Evolutionary conservation across 2,113 vertebrate genomes (phyloP).

Genomic region (Muntiacus muntjak): DNA sequence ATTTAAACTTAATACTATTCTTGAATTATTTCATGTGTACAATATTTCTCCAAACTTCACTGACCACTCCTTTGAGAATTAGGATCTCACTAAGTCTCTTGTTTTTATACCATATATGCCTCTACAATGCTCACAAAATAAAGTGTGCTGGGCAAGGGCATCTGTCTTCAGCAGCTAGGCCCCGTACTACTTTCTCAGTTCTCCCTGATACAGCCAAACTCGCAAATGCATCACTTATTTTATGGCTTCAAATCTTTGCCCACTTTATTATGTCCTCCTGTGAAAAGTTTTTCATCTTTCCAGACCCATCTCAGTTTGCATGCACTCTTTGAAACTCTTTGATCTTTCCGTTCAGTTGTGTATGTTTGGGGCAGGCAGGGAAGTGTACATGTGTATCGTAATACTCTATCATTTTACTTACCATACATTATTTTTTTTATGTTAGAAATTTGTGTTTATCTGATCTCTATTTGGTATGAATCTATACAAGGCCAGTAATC

Average conservation of each 20-base stretch:
- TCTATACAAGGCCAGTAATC: not conserved
- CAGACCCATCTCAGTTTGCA: not conserved
- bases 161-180: not conserved
- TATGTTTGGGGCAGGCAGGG: accelerated
- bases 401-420: not conserved
- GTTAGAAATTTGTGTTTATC: not conserved
- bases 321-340: not conserved
- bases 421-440: not conserved
- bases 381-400: not conserved
- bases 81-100: not conserved
- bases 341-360: not conserved
- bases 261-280: not conserved
- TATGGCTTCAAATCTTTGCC: not conserved
- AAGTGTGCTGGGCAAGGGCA: not conserved
- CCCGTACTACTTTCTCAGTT: not conserved
- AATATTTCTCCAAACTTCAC: not conserved
- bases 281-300: not conserved
- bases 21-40: not conserved
- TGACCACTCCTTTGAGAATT: not conserved
- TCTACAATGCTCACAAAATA: not conserved
- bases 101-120: not conserved
- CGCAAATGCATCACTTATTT: not conserved
- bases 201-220: not conserved
- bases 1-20: not conserved
- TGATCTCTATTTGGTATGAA: not conserved